phyloP scores from a whole-genome alignment of 2,888 invertebrate species.

The Bombyx huttoni region DNA sequence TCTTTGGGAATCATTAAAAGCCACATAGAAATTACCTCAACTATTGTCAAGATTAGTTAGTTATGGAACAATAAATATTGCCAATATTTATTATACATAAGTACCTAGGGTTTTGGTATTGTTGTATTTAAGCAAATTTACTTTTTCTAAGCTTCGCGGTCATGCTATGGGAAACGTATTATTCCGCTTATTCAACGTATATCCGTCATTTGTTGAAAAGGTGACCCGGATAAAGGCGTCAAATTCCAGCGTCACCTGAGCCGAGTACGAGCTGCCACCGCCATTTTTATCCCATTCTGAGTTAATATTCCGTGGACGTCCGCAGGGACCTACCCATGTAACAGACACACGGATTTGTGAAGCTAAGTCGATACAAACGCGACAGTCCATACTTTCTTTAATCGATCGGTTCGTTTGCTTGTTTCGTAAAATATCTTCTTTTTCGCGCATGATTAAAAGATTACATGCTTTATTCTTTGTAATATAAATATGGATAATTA shows the following conservation, averaged over 20 bases:
- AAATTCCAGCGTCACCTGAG: conserved; percentile 60
- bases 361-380: conserved; percentile 14
- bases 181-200: conserved; percentile 30
- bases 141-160: too few species aligned
- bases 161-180: conserved; percentile 36
- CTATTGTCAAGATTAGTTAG: too few species aligned
- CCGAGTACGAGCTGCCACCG: conserved; percentile 33
- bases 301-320: conserved; percentile 62
- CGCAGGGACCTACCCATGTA: conserved; percentile 42
- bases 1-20: too few species aligned
- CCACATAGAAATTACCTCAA: too few species aligned
- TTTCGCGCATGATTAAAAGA: not conserved
- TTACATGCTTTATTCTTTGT: too few species aligned
- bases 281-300: conserved; percentile 60
- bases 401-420: not conserved
- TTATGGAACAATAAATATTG: too few species aligned
- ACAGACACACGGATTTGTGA: conserved; percentile 42
- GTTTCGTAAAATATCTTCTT: not conserved
- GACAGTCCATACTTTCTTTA: not conserved
- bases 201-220: conserved; percentile 43
- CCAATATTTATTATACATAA: too few species aligned
- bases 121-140: too few species aligned
- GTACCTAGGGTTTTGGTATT: too few species aligned
- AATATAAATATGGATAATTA: too few species aligned
- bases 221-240: conserved; percentile 60